These are phyloP conservation scores for Megalops cyprinoides DNA, from an alignment of 2,797 vertebrate genomes.

Conservation along the genomic window DNA sequence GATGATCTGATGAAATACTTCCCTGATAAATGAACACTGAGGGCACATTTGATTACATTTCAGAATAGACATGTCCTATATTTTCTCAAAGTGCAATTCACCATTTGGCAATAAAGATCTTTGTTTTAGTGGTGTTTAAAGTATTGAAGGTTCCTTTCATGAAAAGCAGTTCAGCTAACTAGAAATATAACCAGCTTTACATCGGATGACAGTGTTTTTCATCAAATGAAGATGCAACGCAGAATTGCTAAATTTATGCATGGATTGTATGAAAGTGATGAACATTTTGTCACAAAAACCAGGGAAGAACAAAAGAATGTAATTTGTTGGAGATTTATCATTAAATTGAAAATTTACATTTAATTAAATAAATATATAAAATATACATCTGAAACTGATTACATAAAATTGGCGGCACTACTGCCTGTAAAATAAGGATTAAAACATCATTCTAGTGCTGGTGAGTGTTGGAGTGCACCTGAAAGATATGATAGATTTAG, in stretches of 20 bases:
- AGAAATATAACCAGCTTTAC: neutral
- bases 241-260: neutral
- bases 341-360: neutral
- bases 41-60: neutral
- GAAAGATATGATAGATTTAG: neutral
- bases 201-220: slow-evolving; percentile 10
- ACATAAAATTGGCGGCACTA: neutral
- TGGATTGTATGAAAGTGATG: slow-evolving; percentile 12
- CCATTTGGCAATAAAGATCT: neutral
- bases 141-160: slow-evolving; percentile 7
- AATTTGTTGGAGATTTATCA: neutral
- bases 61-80: slow-evolving; percentile 10
- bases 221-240: neutral
- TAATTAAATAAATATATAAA: too few relatives aligned
- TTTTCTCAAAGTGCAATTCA: neutral
- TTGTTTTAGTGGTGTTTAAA: slow-evolving; percentile 15
- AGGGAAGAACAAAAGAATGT: neutral
- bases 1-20: neutral
- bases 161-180: neutral
- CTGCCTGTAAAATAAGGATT: neutral
- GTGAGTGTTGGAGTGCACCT: neutral
- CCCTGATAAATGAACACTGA: neutral
- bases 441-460: neutral
- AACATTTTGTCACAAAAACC: neutral
- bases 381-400: neutral